Evolutionary conservation across 2,888 invertebrate species (phyloP).

Genomic region (Nezara viridula): DNA sequence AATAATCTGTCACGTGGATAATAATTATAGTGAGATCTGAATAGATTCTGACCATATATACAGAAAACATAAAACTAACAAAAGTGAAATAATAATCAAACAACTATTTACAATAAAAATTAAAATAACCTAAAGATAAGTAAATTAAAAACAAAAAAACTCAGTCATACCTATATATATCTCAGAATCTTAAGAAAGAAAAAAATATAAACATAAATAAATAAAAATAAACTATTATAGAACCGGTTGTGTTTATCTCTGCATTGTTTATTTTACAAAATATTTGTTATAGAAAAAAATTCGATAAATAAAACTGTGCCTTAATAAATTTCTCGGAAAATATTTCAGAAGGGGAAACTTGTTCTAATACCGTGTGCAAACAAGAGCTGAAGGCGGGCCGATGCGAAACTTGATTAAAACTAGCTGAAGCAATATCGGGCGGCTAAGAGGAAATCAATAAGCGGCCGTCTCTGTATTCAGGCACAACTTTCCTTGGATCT

Average conservation of each 20-base stretch:
- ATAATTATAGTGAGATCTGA: too few relatives aligned
- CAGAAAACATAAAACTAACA: too few relatives aligned
- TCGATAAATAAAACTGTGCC: not conserved
- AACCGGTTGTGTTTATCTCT: not conserved
- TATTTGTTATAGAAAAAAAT: not conserved
- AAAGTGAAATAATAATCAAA: too few relatives aligned
- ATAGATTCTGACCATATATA: too few relatives aligned
- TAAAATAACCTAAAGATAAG: too few relatives aligned
- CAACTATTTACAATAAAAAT: too few relatives aligned
- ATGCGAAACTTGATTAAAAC: slow-evolving; percentile 46
- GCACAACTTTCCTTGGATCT: slow-evolving; percentile 3
- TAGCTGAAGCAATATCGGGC: slow-evolving; percentile 33
- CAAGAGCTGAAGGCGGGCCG: slow-evolving; percentile 29
- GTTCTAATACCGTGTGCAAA: slow-evolving; percentile 26
- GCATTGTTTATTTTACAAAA: not conserved
- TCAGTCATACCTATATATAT: too few relatives aligned
- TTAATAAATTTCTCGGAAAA: slow-evolving; percentile 16
- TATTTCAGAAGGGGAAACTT: slow-evolving; percentile 30
- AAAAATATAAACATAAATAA: too few relatives aligned
- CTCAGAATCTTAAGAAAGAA: too few relatives aligned
- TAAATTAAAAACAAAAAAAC: too few relatives aligned
- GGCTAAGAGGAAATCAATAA: slow-evolving; percentile 44
- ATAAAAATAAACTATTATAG: not conserved
- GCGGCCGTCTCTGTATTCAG: slow-evolving; percentile 32
- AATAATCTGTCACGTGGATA: too few relatives aligned